phyloP scores from a whole-genome alignment of 2,888 invertebrate genomes.

The Pyrrhia umbra region DNA sequence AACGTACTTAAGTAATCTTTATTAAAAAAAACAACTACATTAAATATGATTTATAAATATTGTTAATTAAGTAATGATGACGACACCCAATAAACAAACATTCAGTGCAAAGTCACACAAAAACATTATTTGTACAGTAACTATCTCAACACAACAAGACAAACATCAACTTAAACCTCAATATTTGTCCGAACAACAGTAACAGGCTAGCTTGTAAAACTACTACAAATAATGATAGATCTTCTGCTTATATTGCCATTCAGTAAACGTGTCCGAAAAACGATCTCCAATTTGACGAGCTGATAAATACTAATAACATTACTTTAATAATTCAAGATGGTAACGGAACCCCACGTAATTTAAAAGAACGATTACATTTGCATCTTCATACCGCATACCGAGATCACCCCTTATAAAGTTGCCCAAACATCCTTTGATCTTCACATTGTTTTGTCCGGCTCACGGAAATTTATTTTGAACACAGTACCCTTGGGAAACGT shows the following conservation, averaged over 20 bases:
- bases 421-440: slow-evolving; percentile 78
- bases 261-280: slow-evolving; percentile 45
- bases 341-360: slow-evolving; percentile 72
- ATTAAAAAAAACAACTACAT: too few relatives aligned
- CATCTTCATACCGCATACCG: slow-evolving; percentile 76
- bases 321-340: slow-evolving; percentile 65
- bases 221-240: slow-evolving; percentile 1
- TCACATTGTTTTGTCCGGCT: slow-evolving; percentile 84
- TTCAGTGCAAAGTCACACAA: slow-evolving; percentile 4
- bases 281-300: slow-evolving; percentile 61
- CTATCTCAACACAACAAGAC: slow-evolving; percentile 18
- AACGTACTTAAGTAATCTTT: too few relatives aligned
- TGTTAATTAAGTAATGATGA: not conserved
- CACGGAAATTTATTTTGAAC: slow-evolving; percentile 73
- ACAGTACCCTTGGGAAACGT: slow-evolving; percentile 74
- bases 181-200: slow-evolving; percentile 15
- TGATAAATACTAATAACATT: slow-evolving; percentile 72
- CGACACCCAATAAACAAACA: not conserved
- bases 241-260: slow-evolving; percentile 15
- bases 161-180: slow-evolving; percentile 20
- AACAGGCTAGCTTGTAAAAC: slow-evolving; percentile 2
- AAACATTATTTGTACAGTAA: slow-evolving; percentile 10
- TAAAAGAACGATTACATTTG: slow-evolving; percentile 78
- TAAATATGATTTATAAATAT: not conserved
- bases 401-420: slow-evolving; percentile 76